Base-by-base conservation (phyloP, 2,113 vertebrate genomes). In the Odobenus rosmarus region DNA sequence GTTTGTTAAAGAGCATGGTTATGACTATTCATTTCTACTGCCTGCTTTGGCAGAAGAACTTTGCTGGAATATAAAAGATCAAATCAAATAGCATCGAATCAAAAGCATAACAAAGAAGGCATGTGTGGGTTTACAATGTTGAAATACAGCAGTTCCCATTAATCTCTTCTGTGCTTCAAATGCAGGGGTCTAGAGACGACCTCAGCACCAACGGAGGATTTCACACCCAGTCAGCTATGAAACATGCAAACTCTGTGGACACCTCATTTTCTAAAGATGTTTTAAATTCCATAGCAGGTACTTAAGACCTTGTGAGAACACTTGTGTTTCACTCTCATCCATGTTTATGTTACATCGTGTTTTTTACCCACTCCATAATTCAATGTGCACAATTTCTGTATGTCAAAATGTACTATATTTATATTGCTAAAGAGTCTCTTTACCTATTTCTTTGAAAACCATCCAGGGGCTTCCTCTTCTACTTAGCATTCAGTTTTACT, bases 271-370 rank as follows among this genome's bases (percentile, higher is more conserved):
- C 99, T 97, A 99, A 99, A 99, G 99, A 99, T 98, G 99, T 99
- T 51, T 99, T 99, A 93, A 99, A 99, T 98, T 99, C 99, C 53
- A 99, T 99, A 98, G 99, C 99, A 99, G 99, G 99, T 99, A 99
- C 59, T 95, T 84, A 49, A 59, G 31, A 31, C 69, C 72, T 72
- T 89, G 21, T 28, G 26, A 97, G 74, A 67, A 57, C 0, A 1
- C 33, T 77, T 21, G 2, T 85, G 89, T 94, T 77, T 88, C 61
- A 95, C 62, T 91, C 53, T 81, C 97, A 84, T 94, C 3, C 76
- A 39, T 95, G 6, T 98, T 96, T 98, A 97, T 92, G 76, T 42
- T 96, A 85, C 77, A 96, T 74, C 33, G 77, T 98, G 96, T 90
- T 97, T 98, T 97, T 96, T 97, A 96, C 90, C 88, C 62, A 46